These are phyloP conservation scores for Athripsodes cinereus DNA, from an alignment of 2,888 invertebrate genomes.

Conservation along the genomic window DNA sequence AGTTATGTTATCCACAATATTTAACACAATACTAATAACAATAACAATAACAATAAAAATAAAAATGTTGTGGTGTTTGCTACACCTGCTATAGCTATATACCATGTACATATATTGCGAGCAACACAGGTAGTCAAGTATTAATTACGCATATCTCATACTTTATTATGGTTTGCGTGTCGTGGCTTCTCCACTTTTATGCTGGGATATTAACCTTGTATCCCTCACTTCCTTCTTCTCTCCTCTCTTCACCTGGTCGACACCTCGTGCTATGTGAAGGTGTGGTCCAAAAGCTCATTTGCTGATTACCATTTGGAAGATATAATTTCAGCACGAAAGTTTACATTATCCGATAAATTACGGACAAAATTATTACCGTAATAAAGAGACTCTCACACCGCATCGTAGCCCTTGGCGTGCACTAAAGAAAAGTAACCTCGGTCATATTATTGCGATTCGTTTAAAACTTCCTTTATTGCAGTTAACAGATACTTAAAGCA, in stretches of 20 bases:
- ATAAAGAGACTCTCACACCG: too few species aligned
- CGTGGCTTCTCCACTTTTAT: conserved; percentile 1
- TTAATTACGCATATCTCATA: conserved; percentile 3
- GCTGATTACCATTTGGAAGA: conserved; percentile 4
- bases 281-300: conserved; percentile 6
- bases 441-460: too few species aligned
- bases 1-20: too few species aligned
- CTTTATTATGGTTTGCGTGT: conserved; percentile 3
- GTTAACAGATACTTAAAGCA: too few species aligned
- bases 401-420: too few species aligned
- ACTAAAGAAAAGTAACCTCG: too few species aligned
- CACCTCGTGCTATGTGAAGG: background rate
- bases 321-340: conserved; percentile 8
- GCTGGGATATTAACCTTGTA: background rate
- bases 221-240: background rate
- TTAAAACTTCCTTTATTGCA: too few species aligned
- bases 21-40: too few species aligned
- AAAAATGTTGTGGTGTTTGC: background rate
- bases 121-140: background rate
- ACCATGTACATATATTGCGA: too few species aligned
- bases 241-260: background rate
- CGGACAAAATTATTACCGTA: background rate
- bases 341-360: conserved; percentile 2
- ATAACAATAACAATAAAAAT: too few species aligned
- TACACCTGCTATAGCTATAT: background rate